Conservation (phyloP, 2,797 vertebrate species). For the Ctenopoma multispine region DNA sequence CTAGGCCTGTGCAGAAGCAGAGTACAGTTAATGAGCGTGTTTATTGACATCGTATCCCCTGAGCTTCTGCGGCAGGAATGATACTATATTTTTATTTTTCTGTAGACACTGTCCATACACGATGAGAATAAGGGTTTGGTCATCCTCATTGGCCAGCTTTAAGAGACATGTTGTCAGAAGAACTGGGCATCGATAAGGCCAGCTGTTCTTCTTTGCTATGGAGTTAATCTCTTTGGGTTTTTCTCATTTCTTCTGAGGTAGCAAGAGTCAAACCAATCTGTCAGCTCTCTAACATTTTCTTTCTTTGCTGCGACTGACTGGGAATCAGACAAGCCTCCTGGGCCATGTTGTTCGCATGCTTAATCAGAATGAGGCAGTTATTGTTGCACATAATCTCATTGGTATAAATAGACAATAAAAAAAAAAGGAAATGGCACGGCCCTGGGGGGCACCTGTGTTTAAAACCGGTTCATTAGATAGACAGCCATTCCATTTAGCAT, state of each 20-base stretch:
- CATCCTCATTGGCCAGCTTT: slow-evolving; percentile 17
- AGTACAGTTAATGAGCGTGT: slow-evolving; percentile 58
- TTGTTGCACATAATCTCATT: slow-evolving; percentile 79
- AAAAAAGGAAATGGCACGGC: slow-evolving; percentile 70
- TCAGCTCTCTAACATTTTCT: slow-evolving; percentile 50
- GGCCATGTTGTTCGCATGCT: slow-evolving; percentile 65
- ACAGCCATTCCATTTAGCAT: slow-evolving; percentile 78
- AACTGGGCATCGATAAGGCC: slow-evolving; percentile 33
- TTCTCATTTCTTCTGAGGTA: slow-evolving; percentile 44
- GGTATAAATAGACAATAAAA: slow-evolving; percentile 80
- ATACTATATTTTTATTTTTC: slow-evolving; percentile 11
- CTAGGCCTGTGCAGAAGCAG: slow-evolving; percentile 43
- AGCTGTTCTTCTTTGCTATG: slow-evolving; percentile 36
- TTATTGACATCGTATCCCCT: slow-evolving; percentile 55
- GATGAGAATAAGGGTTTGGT: slow-evolving; percentile 31
- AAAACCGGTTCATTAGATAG: slow-evolving; percentile 79
- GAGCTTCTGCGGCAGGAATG: slow-evolving; percentile 40
- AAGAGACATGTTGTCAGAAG: slow-evolving; percentile 9
- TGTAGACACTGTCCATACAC: slow-evolving; percentile 42
- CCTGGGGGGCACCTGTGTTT: slow-evolving; percentile 78
- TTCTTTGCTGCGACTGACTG: slow-evolving; percentile 42
- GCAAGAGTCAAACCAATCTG: slow-evolving; percentile 50
- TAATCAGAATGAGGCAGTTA: slow-evolving; percentile 74
- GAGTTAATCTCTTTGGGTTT: slow-evolving; percentile 22
- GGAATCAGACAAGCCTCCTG: slow-evolving; percentile 63